A percentile compares a stretch with the other conserved stretches of the same genome.
These are phyloP conservation scores for Lophius americanus DNA, from an alignment of 2,797 vertebrate species.

Conservation along the genomic window DNA sequence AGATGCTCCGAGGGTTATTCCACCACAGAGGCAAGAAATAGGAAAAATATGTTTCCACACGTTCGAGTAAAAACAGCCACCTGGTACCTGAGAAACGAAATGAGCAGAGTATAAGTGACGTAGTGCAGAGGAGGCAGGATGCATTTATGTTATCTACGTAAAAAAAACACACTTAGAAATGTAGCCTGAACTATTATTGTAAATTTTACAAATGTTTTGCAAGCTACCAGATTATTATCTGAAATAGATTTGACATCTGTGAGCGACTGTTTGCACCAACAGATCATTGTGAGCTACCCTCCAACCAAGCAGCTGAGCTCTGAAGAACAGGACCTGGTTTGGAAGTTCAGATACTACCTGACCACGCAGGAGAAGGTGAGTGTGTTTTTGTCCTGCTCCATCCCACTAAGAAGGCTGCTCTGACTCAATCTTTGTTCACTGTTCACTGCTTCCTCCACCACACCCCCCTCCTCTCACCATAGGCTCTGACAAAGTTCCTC, in stretches of 20 bases:
- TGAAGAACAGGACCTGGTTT: constrained; percentile 97
- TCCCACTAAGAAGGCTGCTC: neutral
- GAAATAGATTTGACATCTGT: neutral
- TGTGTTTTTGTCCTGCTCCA: neutral
- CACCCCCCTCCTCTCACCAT: constrained; percentile 1
- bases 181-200: too few species aligned
- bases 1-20: too few species aligned
- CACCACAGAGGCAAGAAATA: too few species aligned
- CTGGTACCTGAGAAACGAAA: too few species aligned
- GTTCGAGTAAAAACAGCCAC: too few species aligned
- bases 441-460: neutral
- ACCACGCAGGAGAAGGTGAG: constrained; percentile 97
- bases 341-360: constrained; percentile 99
- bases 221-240: neutral
- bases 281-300: constrained; percentile 98
- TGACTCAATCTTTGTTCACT: too few species aligned
- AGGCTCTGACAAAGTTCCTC: constrained; percentile 98
- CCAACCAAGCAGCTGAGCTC: constrained; percentile 97
- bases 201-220: too few species aligned
- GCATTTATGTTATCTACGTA: too few species aligned
- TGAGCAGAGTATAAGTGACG: too few species aligned
- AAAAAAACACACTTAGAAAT: too few species aligned
- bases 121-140: too few species aligned
- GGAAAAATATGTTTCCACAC: too few species aligned
- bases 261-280: constrained; percentile 21